Evolutionary conservation across 2,797 vertebrate species (phyloP).

Genomic region (Lepilemur ruficaudatus): DNA sequence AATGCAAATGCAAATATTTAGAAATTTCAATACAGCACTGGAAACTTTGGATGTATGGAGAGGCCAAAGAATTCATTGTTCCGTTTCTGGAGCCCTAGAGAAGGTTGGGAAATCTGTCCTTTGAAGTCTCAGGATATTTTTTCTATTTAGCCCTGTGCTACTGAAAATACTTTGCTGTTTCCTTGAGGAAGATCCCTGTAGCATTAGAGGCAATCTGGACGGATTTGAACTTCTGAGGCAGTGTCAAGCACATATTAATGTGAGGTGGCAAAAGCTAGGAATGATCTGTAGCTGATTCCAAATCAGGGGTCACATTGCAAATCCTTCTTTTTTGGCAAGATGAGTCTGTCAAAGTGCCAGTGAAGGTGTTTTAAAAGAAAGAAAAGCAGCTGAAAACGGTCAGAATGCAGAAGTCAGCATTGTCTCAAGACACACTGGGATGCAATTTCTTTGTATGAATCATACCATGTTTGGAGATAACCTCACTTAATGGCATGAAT

Average conservation of each 20-base stretch:
- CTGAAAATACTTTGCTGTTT: neutral
- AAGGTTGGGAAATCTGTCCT: neutral
- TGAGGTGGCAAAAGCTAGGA: neutral
- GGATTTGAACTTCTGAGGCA: constrained; percentile 39
- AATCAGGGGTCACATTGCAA: neutral
- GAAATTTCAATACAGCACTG: neutral
- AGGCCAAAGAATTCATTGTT: neutral
- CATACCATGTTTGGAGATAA: neutral
- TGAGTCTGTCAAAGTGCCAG: neutral
- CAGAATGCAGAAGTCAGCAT: neutral
- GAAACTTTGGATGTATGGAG: neutral
- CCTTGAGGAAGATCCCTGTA: neutral
- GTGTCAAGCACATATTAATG: constrained; percentile 38
- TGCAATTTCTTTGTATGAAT: constrained; percentile 8
- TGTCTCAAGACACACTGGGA: neutral
- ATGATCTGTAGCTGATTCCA: constrained; percentile 54
- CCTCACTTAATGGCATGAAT: neutral
- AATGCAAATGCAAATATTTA: constrained; percentile 15
- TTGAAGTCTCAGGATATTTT: constrained; percentile 4
- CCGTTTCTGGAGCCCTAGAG: neutral
- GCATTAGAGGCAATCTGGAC: constrained; percentile 45
- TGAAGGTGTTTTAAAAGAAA: neutral
- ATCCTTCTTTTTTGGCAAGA: neutral
- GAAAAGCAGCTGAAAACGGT: neutral
- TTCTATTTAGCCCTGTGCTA: neutral